A percentile compares a stretch with the other conserved stretches of the same genome.
Conservation (phyloP, 2,113 vertebrate genomes). For the Turnix velox region DNA sequence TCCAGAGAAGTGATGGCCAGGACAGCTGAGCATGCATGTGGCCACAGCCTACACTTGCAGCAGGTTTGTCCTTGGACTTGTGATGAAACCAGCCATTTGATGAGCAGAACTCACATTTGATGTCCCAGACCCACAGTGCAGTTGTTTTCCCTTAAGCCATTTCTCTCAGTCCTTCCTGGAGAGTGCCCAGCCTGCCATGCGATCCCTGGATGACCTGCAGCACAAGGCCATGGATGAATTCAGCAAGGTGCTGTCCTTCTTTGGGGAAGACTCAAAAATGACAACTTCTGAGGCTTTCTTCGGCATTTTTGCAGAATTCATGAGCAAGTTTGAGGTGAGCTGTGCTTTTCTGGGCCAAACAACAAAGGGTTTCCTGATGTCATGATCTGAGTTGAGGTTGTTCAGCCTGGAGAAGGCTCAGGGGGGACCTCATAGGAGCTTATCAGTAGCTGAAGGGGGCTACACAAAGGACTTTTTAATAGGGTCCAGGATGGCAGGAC, state of each 20-base stretch:
- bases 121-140: rapidly evolving
- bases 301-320: conserved; percentile 94
- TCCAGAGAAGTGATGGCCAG: neutral
- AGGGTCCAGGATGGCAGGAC: no score
- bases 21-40: rapidly evolving
- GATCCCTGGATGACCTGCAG: conserved; percentile 89
- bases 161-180: conserved; percentile 86
- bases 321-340: conserved; percentile 95
- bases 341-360: neutral
- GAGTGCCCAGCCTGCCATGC: conserved; percentile 86
- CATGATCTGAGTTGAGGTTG: no score
- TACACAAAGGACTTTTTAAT: no score
- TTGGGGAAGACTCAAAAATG: conserved; percentile 91
- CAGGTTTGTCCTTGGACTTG: neutral
- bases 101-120: neutral
- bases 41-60: neutral
- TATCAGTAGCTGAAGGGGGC: no score
- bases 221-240: conserved; percentile 90
- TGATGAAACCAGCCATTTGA: neutral
- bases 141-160: conserved; percentile 67
- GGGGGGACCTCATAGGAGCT: no score
- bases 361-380: neutral
- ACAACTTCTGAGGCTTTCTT: conserved; percentile 92
- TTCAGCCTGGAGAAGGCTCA: no score
- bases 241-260: conserved; percentile 86